Conservation (phyloP, 2,113 vertebrate genomes). For the Oostethus manadensis region DNA sequence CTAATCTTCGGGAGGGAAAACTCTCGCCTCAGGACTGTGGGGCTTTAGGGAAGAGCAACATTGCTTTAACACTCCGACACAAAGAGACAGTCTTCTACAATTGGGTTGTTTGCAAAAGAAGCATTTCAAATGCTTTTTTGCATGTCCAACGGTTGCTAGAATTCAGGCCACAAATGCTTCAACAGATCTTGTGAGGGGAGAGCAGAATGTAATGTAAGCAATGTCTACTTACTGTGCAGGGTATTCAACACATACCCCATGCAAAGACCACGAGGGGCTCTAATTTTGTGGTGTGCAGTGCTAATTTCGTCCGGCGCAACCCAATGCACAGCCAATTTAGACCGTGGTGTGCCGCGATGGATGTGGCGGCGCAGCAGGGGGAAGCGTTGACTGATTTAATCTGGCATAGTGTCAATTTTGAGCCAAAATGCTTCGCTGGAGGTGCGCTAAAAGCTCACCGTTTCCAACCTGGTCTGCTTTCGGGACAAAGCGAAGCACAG, state of each 20-base stretch:
- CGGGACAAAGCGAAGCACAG: too few relatives aligned
- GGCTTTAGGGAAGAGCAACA: conserved; percentile 29
- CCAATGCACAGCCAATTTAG: too few relatives aligned
- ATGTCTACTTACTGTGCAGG: not conserved
- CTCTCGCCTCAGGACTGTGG: conserved; percentile 36
- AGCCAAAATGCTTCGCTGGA: too few relatives aligned
- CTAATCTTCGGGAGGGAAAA: conserved; percentile 60
- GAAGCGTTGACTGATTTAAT: too few relatives aligned
- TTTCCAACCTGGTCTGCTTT: too few relatives aligned
- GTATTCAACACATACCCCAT: not conserved
- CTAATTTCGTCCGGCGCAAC: too few relatives aligned
- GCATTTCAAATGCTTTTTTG: conserved; percentile 24
- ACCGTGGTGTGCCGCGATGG: too few relatives aligned
- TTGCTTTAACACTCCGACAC: conserved; percentile 38
- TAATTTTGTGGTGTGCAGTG: too few relatives aligned
- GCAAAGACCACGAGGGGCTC: not conserved
- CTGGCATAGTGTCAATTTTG: too few relatives aligned
- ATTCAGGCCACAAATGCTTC: conserved; percentile 6
- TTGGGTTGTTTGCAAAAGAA: conserved; percentile 30
- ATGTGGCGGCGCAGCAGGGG: too few relatives aligned
- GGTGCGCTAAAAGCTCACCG: too few relatives aligned
- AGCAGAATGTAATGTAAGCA: not conserved
- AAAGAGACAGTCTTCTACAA: conserved; percentile 33
- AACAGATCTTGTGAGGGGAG: not conserved
- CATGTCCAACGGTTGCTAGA: conserved; percentile 21